Evolutionary conservation across 23 tunicate genomes (phyloP), one percentile per base, ranked within the genome.

Genomic region (Oikopleura dioica): DNA sequence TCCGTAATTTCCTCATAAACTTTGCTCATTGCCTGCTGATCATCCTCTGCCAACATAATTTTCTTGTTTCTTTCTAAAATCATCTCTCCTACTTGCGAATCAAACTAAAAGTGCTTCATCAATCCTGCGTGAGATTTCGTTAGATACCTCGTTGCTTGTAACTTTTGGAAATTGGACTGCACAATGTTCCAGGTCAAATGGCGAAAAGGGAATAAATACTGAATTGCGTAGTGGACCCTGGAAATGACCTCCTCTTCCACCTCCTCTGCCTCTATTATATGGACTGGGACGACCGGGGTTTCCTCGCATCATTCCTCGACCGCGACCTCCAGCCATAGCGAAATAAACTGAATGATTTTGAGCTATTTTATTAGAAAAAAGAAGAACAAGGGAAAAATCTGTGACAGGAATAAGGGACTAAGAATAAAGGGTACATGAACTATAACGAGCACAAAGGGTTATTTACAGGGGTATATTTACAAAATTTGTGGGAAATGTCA

Each of bases 271-370:
- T 9, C 55, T 9, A 9, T 16, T 9, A 16, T 44, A 9, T 44
- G 16, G 16, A 44, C 55, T 16, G 9, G 16, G 55, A 44, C 55
- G 16, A 9, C 55, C 16, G 55, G 9, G 16, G 16, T 9, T 44
- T 44, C 55, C 55, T 9, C 55, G 55, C 9, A n/a, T n/a, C n/a
- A n/a, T n/a, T n/a, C 55, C 55, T 44, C 55, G 55, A 16, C 16
- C 55, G 55, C 55, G 55, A 44, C 55, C 55, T 44, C 55, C 55
- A n/a, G n/a, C n/a, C n/a, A n/a, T n/a, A n/a, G n/a, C n/a, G n/a
- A n/a, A n/a, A n/a, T n/a, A n/a, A n/a, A n/a, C n/a, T 44, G 16
- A 16, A 44, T 44, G 55, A 44, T 9, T 16, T 9, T 9, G 16
- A 9, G 16, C 16, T 44, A 44, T 44, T 44, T 44, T 44, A 44